Base-by-base conservation (phyloP, 2,888 invertebrate species). In the Deilephila elpenor region DNA sequence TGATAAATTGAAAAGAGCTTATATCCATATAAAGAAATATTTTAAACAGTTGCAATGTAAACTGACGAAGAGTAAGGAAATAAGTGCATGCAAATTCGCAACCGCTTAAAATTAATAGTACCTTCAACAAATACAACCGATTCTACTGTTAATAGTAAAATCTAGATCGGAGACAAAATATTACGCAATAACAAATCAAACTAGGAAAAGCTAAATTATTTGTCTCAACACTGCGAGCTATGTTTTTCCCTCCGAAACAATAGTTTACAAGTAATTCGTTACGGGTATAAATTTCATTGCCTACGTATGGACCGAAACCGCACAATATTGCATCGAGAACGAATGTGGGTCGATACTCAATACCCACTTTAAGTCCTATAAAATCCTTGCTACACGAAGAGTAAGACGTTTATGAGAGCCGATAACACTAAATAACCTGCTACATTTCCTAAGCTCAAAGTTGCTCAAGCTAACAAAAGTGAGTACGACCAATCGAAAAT, bases 381-480 rank as follows among this genome's bases (percentile, higher is more conserved):
- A 44, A 51, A 67, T 67, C 44, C 17, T 64, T 14, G 25, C 37
- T 20, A 20, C 51, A 67, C 25, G 67, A 44, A 67, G 67, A 67
- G 51, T 29, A n/a, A 67, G 67, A 67, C 67, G 51, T 67, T 67
- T 67, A 67, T 67, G 44, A 67, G 20, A 25, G 44, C 44, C 25
- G 67, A 67, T 67, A 25, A 51, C 51, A 44, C 25, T 67, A 67
- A 67, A 67, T 67, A 67, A 67, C 25, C 44, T 67, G 67, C 25
- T 51, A 67, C 25, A 51, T 67, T 67, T 67, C 67, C 67, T 67
- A 51, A 67, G 51, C 44, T 20, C 25, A 11, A 62, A 51, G 44
- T 67, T 67, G 67, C 67, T 25, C 44, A 67, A 67, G 44, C 67
- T 44, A 67, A 67, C 67, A 67, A 67, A 51, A 51, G 51, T 62